These are phyloP conservation scores for Thinocorus orbignyianus DNA, from an alignment of 2,113 vertebrate genomes.

Conservation along the genomic window DNA sequence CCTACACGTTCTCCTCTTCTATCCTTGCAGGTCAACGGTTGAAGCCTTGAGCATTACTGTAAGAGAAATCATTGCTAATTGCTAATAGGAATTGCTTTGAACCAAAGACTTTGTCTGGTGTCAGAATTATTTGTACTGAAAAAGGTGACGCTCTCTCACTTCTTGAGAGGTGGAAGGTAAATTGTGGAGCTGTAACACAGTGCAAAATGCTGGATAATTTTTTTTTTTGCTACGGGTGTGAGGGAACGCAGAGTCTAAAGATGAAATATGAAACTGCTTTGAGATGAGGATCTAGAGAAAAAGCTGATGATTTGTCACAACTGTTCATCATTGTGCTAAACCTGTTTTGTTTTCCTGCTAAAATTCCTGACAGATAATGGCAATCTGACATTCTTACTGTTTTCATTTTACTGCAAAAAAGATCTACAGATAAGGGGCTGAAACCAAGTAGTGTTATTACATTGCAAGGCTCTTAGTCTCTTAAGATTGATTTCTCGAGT, in stretches of 20 bases:
- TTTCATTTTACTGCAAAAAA: slow-evolving; percentile 53
- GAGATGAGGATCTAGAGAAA: slow-evolving; percentile 48
- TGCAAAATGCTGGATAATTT: not conserved
- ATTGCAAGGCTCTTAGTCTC: slow-evolving; percentile 24
- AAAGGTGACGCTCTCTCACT: not conserved
- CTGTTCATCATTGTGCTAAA: slow-evolving; percentile 56
- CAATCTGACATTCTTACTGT: slow-evolving; percentile 48
- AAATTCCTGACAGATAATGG: slow-evolving; percentile 53
- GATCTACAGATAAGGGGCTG: slow-evolving; percentile 45
- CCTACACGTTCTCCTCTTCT: rapidly evolving
- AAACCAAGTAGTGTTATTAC: slow-evolving; percentile 55
- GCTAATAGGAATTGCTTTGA: not conserved
- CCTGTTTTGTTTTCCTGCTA: slow-evolving; percentile 60
- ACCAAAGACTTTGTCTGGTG: not conserved
- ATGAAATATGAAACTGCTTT: slow-evolving; percentile 63
- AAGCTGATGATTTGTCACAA: slow-evolving; percentile 58
- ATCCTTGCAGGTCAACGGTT: not conserved
- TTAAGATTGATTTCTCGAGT: slow-evolving; percentile 44
- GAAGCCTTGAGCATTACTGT: not conserved
- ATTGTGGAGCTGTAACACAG: not conserved
- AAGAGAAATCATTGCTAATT: not conserved
- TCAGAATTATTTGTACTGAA: not conserved
- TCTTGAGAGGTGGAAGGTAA: not conserved
- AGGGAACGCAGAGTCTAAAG: slow-evolving; percentile 27
- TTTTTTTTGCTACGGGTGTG: slow-evolving; percentile 25